Base-by-base conservation (phyloP, 2,113 vertebrate genomes). In the Sigmodon hispidus region DNA sequence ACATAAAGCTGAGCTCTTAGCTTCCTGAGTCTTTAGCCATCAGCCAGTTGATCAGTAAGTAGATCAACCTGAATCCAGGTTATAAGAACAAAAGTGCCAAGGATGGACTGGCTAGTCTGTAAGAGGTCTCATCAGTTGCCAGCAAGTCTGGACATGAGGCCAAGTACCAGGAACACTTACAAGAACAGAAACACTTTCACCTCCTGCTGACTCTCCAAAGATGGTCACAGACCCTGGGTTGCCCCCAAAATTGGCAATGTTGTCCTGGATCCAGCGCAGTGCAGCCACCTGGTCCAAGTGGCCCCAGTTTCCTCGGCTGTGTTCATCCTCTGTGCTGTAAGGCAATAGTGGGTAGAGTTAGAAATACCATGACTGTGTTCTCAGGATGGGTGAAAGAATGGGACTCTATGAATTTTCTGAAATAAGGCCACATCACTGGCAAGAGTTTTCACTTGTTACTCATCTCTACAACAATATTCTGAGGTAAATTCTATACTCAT, bases 141-240 rank as follows among this genome's bases (percentile, higher is more conserved):
- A 13, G 19, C 21, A 10, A 52, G 22, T n/a, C 16, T 72, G 26
- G 43, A 10, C 22, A 1, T 34, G 8, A 19, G 45, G 29, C 5
- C n/a, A 31, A 12, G 9, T 50, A 52, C 7, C 15, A 26, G 43
- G 15, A 31, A 80, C 87, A 98, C 98, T 96, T 98, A 99, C 99
- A 96, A 99, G 98, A 7, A 98, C 85, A 5, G 99, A 99, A 15
- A 99, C 99, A 7, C 99, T 99, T 48, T 98, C 0, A 89, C 98
- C 99, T 96, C 99, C 99, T 31, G 99, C 99, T 86, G 99, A 99
- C 95, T 99, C 98, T 48, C 81, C 81, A 10, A 85, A 84, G 40
- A 84, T 84, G 29, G 81, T 84, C 80, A 84, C 80, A 84, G 80
- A 84, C 3, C 57, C 57, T 31, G 80, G 80, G 55, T 83, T n/a